Evolutionary conservation across 2,113 vertebrate species (phyloP).

Genomic region (Kryptolebias marmoratus): DNA sequence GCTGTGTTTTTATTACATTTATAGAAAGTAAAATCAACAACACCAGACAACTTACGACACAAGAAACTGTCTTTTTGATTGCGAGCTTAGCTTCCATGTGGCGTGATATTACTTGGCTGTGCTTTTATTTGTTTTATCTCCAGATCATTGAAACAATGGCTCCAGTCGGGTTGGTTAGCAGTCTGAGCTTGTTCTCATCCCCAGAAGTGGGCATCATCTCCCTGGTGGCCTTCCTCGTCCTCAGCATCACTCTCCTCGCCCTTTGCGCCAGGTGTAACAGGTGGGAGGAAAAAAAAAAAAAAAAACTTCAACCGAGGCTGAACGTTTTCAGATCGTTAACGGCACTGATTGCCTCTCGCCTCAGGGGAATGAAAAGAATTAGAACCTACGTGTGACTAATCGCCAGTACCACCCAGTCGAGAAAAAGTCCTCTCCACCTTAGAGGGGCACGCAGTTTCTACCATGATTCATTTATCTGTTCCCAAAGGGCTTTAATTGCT

Average conservation of each 20-base stretch:
- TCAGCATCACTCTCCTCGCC: slow-evolving; percentile 53
- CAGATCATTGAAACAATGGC: slow-evolving; percentile 64
- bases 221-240: slow-evolving; percentile 61
- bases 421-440: slow-evolving; percentile 11
- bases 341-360: background rate
- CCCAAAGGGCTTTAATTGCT: background rate
- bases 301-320: background rate
- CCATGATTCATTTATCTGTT: slow-evolving; percentile 11
- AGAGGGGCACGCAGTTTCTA: background rate
- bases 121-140: background rate
- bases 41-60: too few species aligned
- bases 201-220: slow-evolving; percentile 67
- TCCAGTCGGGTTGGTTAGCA: slow-evolving; percentile 39
- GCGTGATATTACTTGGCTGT: background rate
- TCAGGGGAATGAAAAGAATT: background rate
- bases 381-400: slow-evolving; percentile 1
- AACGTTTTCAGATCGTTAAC: background rate
- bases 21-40: too few species aligned
- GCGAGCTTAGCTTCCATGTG: background rate
- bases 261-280: slow-evolving; percentile 62
- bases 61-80: too few species aligned
- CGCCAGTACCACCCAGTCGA: background rate
- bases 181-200: slow-evolving; percentile 48
- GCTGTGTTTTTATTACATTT: too few species aligned
- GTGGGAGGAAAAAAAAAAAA: slow-evolving; percentile 42